Evolutionary conservation across 1,140 invertebrate genomes (phyloP).

Genomic region (Tetramorium parvispinum): DNA sequence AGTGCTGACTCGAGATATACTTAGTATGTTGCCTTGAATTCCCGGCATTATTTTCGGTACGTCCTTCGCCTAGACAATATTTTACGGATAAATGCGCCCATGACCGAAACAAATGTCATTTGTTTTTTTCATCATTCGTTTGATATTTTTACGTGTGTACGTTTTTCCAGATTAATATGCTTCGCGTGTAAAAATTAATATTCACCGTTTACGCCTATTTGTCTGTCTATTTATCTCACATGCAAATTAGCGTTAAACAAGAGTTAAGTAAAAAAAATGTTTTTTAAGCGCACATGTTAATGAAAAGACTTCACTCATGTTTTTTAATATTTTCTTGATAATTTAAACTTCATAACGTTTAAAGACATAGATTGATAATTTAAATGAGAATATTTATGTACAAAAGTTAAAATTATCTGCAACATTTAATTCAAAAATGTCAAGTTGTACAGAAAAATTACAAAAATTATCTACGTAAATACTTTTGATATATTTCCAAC

Average conservation of each 20-base stretch:
- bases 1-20: constrained; percentile 3
- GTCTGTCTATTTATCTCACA: neutral
- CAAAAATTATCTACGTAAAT: neutral
- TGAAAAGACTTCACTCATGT: neutral
- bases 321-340: neutral
- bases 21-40: constrained; percentile 24
- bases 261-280: neutral
- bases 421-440: neutral
- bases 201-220: neutral
- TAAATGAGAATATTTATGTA: neutral
- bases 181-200: neutral
- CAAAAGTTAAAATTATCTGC: neutral
- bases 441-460: neutral
- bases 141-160: neutral
- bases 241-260: neutral
- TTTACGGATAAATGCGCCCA: neutral
- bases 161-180: neutral
- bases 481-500: neutral
- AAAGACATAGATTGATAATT: neutral
- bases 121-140: neutral
- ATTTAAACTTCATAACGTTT: neutral
- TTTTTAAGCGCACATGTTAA: neutral
- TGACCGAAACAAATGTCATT: neutral
- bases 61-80: constrained; percentile 12
- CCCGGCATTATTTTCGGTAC: constrained; percentile 26